Conservation (phyloP, 2,113 vertebrate species). For the Neogobius melanostomus region DNA sequence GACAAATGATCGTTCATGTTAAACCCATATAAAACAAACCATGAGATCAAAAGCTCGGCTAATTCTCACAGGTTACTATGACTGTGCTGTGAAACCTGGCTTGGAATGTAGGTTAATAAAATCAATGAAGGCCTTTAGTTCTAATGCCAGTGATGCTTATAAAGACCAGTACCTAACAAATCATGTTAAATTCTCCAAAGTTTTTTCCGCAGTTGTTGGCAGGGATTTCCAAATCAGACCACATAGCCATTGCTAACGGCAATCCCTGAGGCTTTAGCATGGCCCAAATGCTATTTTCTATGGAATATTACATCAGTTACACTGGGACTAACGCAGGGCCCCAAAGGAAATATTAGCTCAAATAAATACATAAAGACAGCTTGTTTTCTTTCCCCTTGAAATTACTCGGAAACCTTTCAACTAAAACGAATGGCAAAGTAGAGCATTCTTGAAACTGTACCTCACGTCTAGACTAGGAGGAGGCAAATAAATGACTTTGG, state of each 20-base stretch:
- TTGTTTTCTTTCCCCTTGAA: slow-evolving; percentile 32
- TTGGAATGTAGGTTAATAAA: slow-evolving; percentile 73
- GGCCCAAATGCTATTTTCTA: slow-evolving; percentile 41
- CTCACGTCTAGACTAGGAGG: slow-evolving; percentile 44
- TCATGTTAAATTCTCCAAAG: slow-evolving; percentile 66
- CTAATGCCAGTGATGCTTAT: slow-evolving; percentile 64
- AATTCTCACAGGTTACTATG: slow-evolving; percentile 67
- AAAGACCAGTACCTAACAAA: slow-evolving; percentile 65
- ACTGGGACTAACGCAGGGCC: slow-evolving; percentile 30
- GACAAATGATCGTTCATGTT: slow-evolving; percentile 47
- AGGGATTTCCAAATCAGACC: slow-evolving; percentile 46
- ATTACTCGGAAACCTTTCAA: slow-evolving; percentile 24
- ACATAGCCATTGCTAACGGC: slow-evolving; percentile 32
- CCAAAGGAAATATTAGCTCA: slow-evolving; percentile 45
- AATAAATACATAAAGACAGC: slow-evolving; percentile 47
- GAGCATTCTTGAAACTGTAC: slow-evolving; percentile 31
- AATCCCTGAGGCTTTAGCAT: slow-evolving; percentile 49
- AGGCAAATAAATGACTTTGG: not conserved
- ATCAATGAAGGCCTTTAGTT: slow-evolving; percentile 62
- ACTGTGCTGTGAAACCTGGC: slow-evolving; percentile 53
- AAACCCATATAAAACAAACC: slow-evolving; percentile 38
- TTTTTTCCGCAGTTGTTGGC: slow-evolving; percentile 51
- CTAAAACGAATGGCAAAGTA: slow-evolving; percentile 29
- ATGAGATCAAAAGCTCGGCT: slow-evolving; percentile 60
- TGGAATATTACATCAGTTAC: slow-evolving; percentile 58